Percentiles rank a stretch among this genome's conserved stretches.
These are phyloP conservation scores for Cyanoramphus novaezelandiae DNA, from an alignment of 2,113 vertebrate species.

Conservation along the genomic window DNA sequence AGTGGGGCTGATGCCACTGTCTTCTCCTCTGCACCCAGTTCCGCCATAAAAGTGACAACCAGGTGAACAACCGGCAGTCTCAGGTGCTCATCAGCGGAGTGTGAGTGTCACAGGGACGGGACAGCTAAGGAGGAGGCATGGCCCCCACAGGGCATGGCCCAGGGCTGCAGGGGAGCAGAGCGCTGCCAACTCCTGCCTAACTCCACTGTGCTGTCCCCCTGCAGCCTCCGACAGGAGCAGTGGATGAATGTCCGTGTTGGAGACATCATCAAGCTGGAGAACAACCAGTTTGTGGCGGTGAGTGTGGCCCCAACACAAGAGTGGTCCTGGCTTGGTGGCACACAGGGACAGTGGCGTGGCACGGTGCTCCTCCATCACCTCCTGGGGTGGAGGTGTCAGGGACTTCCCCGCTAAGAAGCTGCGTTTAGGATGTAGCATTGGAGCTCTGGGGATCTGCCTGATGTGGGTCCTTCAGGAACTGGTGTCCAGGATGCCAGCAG, in stretches of 20 bases:
- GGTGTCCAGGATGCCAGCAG: background rate
- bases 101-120: constrained; percentile 75
- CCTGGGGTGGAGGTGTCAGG: background rate
- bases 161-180: background rate
- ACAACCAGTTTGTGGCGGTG: constrained; percentile 96
- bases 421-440: background rate
- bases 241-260: constrained; percentile 96
- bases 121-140: accelerated
- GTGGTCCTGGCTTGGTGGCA: background rate
- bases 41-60: constrained; percentile 95
- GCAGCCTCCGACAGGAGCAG: constrained; percentile 88
- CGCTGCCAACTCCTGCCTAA: background rate
- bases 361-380: background rate
- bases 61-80: constrained; percentile 96
- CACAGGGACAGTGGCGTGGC: too few species aligned
- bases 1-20: background rate
- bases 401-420: background rate
- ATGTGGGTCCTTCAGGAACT: background rate
- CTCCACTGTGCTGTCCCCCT: background rate
- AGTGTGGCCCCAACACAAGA: background rate
- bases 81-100: constrained; percentile 90
- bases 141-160: accelerated
- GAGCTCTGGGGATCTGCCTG: background rate
- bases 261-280: constrained; percentile 94
- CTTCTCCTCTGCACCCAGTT: constrained; percentile 74